phyloP scores from a whole-genome alignment of 2,888 invertebrate genomes.

The Chloromyia formosa region DNA sequence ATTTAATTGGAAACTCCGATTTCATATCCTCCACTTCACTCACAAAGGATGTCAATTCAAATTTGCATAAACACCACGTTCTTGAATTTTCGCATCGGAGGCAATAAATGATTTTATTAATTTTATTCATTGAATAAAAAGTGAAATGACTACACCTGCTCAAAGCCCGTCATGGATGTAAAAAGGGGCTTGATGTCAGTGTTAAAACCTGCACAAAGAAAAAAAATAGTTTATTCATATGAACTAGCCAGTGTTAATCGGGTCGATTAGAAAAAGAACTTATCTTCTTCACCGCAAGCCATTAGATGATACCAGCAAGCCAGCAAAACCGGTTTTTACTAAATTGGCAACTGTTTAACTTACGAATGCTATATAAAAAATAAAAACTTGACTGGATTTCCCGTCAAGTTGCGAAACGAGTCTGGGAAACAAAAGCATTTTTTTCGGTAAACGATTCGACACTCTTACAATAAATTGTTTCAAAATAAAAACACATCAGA shows the following conservation, averaged over 20 bases:
- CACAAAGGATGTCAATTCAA: neutral
- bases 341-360: neutral
- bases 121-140: neutral
- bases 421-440: neutral
- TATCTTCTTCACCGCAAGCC: neutral
- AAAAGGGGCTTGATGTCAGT: neutral
- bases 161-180: neutral
- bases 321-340: neutral
- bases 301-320: neutral
- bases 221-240: neutral
- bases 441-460: neutral
- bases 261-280: neutral
- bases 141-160: constrained; percentile 2
- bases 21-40: neutral
- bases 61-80: neutral
- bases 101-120: neutral
- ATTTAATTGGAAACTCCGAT: constrained; percentile 4
- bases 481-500: constrained; percentile 9
- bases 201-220: too few relatives aligned
- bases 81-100: neutral
- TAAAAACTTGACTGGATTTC: constrained; percentile 12
- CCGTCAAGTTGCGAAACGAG: constrained; percentile 1
- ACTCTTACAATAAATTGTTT: constrained; percentile 4
- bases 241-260: neutral
- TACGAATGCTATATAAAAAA: neutral